A percentile compares a stretch with the other conserved stretches of the same genome.
phyloP scores from a whole-genome alignment of 1,140 invertebrate species.

The Mycetomoellerius zeteki region DNA sequence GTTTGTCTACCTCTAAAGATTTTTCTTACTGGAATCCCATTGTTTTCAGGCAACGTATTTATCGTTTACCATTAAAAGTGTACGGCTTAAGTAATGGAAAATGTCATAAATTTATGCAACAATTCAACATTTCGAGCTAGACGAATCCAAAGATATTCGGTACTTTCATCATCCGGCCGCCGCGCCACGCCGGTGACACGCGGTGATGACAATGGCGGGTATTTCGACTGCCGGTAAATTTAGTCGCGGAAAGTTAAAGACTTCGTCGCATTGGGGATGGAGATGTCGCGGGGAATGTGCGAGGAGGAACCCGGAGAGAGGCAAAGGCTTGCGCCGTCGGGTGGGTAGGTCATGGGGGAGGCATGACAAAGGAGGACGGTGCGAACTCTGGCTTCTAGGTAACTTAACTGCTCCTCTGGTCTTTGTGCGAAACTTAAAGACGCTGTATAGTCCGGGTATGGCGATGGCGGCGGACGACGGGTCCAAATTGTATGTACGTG shows the following conservation, averaged over 20 bases:
- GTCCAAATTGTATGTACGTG: not conserved
- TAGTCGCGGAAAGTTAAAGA: constrained; percentile 62
- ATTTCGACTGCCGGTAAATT: constrained; percentile 60
- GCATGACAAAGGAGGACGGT: constrained; percentile 59
- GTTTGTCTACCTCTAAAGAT: not conserved
- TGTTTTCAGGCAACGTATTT: not conserved
- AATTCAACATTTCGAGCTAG: constrained; percentile 2
- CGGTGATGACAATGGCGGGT: constrained; percentile 41
- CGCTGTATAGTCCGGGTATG: constrained; percentile 57
- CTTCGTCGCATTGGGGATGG: constrained; percentile 30
- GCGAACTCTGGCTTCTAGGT: constrained; percentile 65
- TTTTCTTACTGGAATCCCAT: not conserved
- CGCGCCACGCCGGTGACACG: constrained; percentile 10
- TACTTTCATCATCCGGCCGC: constrained; percentile 13
- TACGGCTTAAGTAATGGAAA: not conserved
- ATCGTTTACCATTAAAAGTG: not conserved
- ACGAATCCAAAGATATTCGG: not conserved
- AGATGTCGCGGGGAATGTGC: not conserved
- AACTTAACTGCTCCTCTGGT: constrained; percentile 68
- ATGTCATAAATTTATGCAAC: not conserved
- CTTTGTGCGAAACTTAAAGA: constrained; percentile 72
- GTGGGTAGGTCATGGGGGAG: constrained; percentile 31
- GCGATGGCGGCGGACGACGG: not conserved
- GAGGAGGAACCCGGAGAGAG: constrained; percentile 9
- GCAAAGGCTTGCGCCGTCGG: constrained; percentile 13